These are phyloP conservation scores for Lasaia peninsularis DNA, from an alignment of 1,140 invertebrate genomes.

Conservation along the genomic window DNA sequence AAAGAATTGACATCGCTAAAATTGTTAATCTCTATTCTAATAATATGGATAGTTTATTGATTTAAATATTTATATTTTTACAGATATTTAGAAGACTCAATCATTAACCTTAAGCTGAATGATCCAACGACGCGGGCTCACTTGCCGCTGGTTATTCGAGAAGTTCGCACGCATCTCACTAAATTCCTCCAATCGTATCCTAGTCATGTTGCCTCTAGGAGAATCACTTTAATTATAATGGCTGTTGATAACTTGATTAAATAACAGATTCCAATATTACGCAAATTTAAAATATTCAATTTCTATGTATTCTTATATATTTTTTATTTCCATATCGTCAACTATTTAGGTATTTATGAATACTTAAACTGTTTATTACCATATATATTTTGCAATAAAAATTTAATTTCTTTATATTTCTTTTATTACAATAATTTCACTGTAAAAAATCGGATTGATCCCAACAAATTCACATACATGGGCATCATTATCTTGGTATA, in stretches of 20 bases:
- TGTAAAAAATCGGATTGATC: too few relatives aligned
- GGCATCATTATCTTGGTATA: too few relatives aligned
- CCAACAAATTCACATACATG: too few relatives aligned
- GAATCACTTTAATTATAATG: constrained; percentile 88
- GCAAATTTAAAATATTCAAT: too few relatives aligned
- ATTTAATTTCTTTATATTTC: too few relatives aligned
- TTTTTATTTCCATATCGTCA: too few relatives aligned
- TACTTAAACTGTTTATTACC: too few relatives aligned
- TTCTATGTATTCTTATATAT: too few relatives aligned
- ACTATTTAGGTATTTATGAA: too few relatives aligned
- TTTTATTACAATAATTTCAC: too few relatives aligned
- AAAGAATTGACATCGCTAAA: not conserved
- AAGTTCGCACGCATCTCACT: constrained; percentile 85
- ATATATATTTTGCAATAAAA: too few relatives aligned
- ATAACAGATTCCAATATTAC: not conserved
- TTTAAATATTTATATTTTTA: constrained; percentile 27
- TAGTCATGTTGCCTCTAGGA: constrained; percentile 81
- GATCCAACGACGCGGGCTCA: constrained; percentile 88
- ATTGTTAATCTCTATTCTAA: not conserved
- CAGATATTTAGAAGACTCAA: constrained; percentile 92
- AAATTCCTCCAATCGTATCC: constrained; percentile 84
- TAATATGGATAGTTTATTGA: constrained; percentile 8
- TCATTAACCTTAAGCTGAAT: constrained; percentile 85
- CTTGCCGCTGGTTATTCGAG: constrained; percentile 85
- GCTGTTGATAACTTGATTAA: constrained; percentile 79